Conservation (phyloP, 2,888 invertebrate genomes). For the Sepiola atlantica region DNA sequence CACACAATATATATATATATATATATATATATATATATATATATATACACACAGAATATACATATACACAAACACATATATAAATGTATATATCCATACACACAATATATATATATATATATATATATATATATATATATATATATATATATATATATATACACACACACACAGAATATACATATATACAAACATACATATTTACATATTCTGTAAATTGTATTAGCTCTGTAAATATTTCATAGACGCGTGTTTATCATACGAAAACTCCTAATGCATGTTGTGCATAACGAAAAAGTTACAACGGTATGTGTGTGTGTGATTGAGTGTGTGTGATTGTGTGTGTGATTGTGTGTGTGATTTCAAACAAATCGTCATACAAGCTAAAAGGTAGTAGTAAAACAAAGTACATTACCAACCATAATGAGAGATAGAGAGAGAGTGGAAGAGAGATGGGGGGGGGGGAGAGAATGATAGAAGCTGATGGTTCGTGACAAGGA, state of each 20-base stretch:
- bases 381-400: not conserved
- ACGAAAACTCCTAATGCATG: not conserved
- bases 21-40: not conserved
- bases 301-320: not conserved
- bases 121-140: too few relatives aligned
- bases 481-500: constrained; percentile 24
- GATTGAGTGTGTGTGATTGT: not conserved
- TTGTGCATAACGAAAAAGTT: not conserved
- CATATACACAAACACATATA: too few relatives aligned
- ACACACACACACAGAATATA: too few relatives aligned
- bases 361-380: not conserved
- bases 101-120: too few relatives aligned
- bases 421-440: not conserved
- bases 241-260: not conserved
- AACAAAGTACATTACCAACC: not conserved
- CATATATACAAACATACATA: too few relatives aligned
- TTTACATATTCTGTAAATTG: not conserved
- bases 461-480: not conserved
- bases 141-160: too few relatives aligned
- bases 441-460: not conserved
- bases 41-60: too few relatives aligned
- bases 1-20: too few relatives aligned
- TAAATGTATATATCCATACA: too few relatives aligned
- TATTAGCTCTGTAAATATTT: not conserved
- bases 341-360: not conserved